Conservation (phyloP, 2,797 vertebrate genomes). For the Anomalospiza imberbis region DNA sequence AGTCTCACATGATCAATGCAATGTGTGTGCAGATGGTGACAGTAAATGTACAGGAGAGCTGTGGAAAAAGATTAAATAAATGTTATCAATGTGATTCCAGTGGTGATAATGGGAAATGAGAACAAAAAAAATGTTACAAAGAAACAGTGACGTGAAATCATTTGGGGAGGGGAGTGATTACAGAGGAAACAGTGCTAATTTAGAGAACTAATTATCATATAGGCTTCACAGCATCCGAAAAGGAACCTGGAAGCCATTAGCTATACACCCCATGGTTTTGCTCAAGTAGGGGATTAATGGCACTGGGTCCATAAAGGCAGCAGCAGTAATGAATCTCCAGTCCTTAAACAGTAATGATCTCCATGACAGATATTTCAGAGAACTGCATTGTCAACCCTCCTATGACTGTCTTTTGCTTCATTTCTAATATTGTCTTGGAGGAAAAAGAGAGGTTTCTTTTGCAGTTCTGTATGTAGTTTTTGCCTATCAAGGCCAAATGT, state of each 20-base stretch:
- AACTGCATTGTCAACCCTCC: background rate
- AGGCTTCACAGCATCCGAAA: slow-evolving; percentile 53
- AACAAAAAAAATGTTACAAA: slow-evolving; percentile 36
- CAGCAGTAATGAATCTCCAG: slow-evolving; percentile 35
- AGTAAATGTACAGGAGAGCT: background rate
- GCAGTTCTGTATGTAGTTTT: background rate
- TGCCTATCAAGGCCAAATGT: background rate
- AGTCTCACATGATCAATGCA: background rate
- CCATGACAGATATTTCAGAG: background rate
- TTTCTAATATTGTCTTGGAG: background rate
- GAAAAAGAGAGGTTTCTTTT: background rate
- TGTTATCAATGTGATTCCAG: slow-evolving; percentile 30
- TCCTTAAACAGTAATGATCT: slow-evolving; percentile 19
- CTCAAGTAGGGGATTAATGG: slow-evolving; percentile 55
- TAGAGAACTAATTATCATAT: slow-evolving; percentile 69
- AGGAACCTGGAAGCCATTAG: slow-evolving; percentile 67
- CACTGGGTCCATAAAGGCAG: slow-evolving; percentile 26
- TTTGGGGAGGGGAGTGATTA: slow-evolving; percentile 51
- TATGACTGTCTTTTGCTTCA: background rate
- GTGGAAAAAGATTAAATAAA: slow-evolving; percentile 40
- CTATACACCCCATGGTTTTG: slow-evolving; percentile 39
- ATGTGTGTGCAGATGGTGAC: background rate
- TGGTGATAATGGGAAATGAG: slow-evolving; percentile 58
- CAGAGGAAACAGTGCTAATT: slow-evolving; percentile 61
- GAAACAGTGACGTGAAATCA: background rate